Evolutionary conservation across 2,797 vertebrate genomes (phyloP), one percentile per base, ranked within the genome.

Genomic region (Ptychobarbus kaznakovi): DNA sequence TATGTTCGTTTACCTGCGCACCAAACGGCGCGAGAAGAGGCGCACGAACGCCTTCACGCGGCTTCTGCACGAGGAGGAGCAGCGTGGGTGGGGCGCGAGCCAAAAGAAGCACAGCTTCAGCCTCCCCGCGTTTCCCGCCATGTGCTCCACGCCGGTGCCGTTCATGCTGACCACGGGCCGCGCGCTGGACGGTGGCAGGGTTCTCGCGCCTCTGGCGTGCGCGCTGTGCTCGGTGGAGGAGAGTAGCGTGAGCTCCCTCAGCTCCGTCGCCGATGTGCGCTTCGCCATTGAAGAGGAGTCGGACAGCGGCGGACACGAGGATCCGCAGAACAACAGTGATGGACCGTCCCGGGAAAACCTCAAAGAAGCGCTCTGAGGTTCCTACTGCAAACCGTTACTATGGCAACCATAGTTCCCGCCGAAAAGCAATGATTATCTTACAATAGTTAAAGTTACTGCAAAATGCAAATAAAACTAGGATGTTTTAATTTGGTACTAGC

Each of bases 1-100:
- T 86, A 96, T 97, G 96, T 89, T 99, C 61, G 96, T 96, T 82
- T 99, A 99, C 91, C 94, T 98, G 93, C 97, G 97, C 89, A 97
- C 96, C 86, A 99, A 98, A 91, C 92, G 95, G 88, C 94, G 94
- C 76, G 97, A 99, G 90, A 97, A 97, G 92, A 94, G 93, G 70
- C 94, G 96, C 78, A 91, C 93, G 72, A 97, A 96, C 90, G 89
- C 97, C 49, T 95, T 99, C 89, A 94, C 93, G 90, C 93, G 91
- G 80, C 93, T 99, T 42, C 94, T 99, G 79, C 97, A 98, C 91
- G 96, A 97, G 86, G 97, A 98, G 6, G 96, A 98, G 88, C 94
- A 97, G 91, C 93, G 96, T 77, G 96, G 96, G 74, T 99, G 98
- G 98, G 96, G 96, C 15, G 96, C 96, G 75, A 92, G 94, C 9